phyloP scores from a whole-genome alignment of 2,888 invertebrate genomes.

The Rhogogaster chlorosoma region DNA sequence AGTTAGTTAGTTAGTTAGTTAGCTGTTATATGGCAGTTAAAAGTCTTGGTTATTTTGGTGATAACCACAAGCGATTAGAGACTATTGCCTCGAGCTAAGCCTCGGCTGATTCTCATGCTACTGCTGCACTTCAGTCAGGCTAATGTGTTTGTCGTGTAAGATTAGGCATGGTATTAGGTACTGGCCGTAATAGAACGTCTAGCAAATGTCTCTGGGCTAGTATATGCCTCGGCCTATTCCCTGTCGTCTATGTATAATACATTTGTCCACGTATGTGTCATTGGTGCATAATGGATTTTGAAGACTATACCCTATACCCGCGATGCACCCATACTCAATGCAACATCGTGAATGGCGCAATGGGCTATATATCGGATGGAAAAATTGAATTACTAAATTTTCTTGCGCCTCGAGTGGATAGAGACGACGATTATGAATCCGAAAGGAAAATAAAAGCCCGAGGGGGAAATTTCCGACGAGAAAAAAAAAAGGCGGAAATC shows the following conservation, averaged over 20 bases:
- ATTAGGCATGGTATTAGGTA: neutral
- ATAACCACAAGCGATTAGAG: constrained; percentile 42
- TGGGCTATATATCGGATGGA: neutral
- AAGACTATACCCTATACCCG: no score
- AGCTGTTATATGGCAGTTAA: constrained; percentile 31
- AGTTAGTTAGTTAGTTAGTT: constrained; percentile 3
- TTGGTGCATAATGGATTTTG: neutral
- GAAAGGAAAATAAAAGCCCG: neutral
- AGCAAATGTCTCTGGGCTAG: constrained; percentile 4
- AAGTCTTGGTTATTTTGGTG: constrained; percentile 42
- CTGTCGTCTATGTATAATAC: no score
- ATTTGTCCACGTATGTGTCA: neutral
- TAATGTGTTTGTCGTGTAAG: constrained; percentile 46
- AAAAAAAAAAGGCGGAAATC: neutral
- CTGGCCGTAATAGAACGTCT: neutral
- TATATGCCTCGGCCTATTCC: neutral
- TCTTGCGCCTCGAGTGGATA: neutral
- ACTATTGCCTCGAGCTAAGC: constrained; percentile 18
- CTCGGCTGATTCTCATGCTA: neutral
- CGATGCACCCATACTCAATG: no score
- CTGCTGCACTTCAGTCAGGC: constrained; percentile 6
- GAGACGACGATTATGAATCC: neutral
- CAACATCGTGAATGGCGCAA: neutral
- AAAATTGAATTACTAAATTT: neutral
- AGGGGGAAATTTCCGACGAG: neutral